A percentile compares a stretch with the other conserved stretches of the same genome.
Evolutionary conservation across 92 coral and sea anemone genomes (phyloP).

Genomic region (Metridium senile): DNA sequence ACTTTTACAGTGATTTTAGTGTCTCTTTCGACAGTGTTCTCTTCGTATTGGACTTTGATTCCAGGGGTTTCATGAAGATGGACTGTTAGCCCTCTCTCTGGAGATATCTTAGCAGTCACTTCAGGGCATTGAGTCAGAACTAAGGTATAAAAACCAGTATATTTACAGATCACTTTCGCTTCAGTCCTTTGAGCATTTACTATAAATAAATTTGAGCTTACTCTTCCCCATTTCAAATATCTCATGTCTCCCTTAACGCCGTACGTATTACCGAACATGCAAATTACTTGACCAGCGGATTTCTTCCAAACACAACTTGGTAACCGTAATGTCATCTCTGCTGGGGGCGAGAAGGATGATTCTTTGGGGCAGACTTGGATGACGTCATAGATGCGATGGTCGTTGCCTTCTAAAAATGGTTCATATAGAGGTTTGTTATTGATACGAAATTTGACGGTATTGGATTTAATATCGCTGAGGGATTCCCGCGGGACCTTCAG

Average conservation of each 20-base stretch:
- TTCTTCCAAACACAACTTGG: slow-evolving; percentile 67
- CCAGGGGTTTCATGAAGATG: slow-evolving; percentile 47
- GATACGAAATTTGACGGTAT: slow-evolving; percentile 58
- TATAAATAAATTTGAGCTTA: slow-evolving; percentile 66
- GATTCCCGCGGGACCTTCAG: slow-evolving; percentile 43
- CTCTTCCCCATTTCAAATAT: slow-evolving; percentile 65
- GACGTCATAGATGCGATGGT: slow-evolving; percentile 72
- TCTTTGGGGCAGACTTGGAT: slow-evolving; percentile 79
- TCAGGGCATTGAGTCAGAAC: slow-evolving; percentile 78
- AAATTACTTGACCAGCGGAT: slow-evolving; percentile 80
- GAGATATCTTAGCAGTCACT: slow-evolving; percentile 52
- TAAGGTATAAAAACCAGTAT: slow-evolving; percentile 68
- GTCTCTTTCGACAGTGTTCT: slow-evolving; percentile 49
- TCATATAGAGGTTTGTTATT: slow-evolving; percentile 64
- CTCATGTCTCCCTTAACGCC: slow-evolving; percentile 38
- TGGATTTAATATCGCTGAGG: slow-evolving; percentile 20
- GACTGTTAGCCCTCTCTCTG: slow-evolving; percentile 34
- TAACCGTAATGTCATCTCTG: slow-evolving; percentile 57
- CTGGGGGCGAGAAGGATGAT: slow-evolving; percentile 59
- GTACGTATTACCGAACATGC: slow-evolving; percentile 66
- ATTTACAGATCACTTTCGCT: slow-evolving; percentile 61
- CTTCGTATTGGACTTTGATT: slow-evolving; percentile 43
- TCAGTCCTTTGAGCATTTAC: slow-evolving; percentile 65
- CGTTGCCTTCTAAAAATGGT: slow-evolving; percentile 78
- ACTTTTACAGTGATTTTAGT: slow-evolving; percentile 66